These are phyloP conservation scores for Drosophila maculinotata DNA, from an alignment of 2,888 invertebrate genomes.

Conservation along the genomic window DNA sequence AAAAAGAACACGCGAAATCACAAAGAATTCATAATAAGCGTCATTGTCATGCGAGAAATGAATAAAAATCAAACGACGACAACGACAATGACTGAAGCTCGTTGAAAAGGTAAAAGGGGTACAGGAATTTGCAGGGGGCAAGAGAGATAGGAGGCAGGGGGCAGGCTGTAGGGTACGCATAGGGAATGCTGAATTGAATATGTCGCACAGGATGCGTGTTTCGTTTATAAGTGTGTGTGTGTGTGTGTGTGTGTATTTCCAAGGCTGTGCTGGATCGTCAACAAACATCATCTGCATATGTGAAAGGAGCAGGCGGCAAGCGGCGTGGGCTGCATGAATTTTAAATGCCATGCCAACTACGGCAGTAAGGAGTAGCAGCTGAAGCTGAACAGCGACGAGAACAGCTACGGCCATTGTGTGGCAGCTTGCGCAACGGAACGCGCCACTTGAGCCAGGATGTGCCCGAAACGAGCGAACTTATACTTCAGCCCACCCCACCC, in stretches of 20 bases:
- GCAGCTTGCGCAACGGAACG: slow-evolving; percentile 55
- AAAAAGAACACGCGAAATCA: slow-evolving; percentile 70
- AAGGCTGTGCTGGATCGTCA: slow-evolving; percentile 45
- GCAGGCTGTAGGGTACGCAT: slow-evolving; percentile 32
- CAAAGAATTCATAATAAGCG: slow-evolving; percentile 83
- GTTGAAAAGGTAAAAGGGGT: slow-evolving; percentile 69
- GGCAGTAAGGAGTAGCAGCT: slow-evolving; percentile 29
- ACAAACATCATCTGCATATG: slow-evolving; percentile 69
- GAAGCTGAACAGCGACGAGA: slow-evolving; percentile 16
- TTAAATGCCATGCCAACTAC: slow-evolving; percentile 64
- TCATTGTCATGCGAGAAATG: slow-evolving; percentile 82
- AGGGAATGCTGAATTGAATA: slow-evolving; percentile 68
- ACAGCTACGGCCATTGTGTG: slow-evolving; percentile 41
- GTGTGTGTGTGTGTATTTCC: slow-evolving; percentile 49
- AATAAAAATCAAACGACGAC: slow-evolving; percentile 69
- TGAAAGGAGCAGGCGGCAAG: slow-evolving; percentile 44
- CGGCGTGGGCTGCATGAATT: slow-evolving; percentile 72
- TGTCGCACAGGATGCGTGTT: slow-evolving; percentile 76
- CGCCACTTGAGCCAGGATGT: slow-evolving; percentile 70
- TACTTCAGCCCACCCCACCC: no score
- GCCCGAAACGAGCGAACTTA: slow-evolving; percentile 30
- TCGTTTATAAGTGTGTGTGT: slow-evolving; percentile 50
- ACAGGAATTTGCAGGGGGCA: slow-evolving; percentile 3
- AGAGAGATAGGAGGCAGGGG: neutral
- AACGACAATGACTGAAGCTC: slow-evolving; percentile 39